Evolutionary conservation across 2,113 vertebrate species (phyloP).

Genomic region (Paedocypris sp.): DNA sequence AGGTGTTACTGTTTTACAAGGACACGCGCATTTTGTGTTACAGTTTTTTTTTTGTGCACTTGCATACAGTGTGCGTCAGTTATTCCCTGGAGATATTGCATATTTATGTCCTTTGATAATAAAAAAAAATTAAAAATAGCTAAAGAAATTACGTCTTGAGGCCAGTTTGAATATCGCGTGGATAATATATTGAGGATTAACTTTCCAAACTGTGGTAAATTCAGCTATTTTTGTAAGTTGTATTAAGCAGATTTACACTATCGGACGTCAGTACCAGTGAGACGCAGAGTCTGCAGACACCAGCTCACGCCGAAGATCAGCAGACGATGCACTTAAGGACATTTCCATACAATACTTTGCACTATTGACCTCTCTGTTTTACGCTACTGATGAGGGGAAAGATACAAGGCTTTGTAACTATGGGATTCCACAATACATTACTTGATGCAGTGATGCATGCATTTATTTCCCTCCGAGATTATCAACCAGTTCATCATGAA

Average conservation of each 20-base stretch:
- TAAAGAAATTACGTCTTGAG: constrained; percentile 11
- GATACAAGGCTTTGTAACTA: constrained; percentile 37
- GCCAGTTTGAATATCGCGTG: constrained; percentile 1
- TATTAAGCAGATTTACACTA: too few species aligned
- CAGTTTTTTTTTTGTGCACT: constrained; percentile 31
- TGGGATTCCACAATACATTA: too few species aligned
- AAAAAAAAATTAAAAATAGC: too few species aligned
- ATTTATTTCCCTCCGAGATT: background rate
- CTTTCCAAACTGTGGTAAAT: constrained; percentile 53
- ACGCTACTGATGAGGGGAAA: constrained; percentile 39
- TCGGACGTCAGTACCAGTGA: too few species aligned
- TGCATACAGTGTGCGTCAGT: constrained; percentile 6
- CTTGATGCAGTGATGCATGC: too few species aligned
- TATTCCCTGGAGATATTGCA: background rate
- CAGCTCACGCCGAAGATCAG: constrained; percentile 18
- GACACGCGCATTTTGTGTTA: constrained; percentile 44
- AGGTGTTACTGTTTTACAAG: constrained; percentile 56
- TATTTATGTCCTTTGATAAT: constrained; percentile 10
- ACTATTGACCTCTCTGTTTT: constrained; percentile 51
- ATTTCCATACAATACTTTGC: constrained; percentile 70
- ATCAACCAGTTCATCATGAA: too few species aligned
- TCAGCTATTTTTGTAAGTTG: constrained; percentile 1
- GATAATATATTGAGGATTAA: constrained; percentile 3
- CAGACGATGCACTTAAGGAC: constrained; percentile 43
- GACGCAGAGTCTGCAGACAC: background rate